Base-by-base conservation (phyloP, 2,113 vertebrate species). In the Poeciliopsis turrubarensis region DNA sequence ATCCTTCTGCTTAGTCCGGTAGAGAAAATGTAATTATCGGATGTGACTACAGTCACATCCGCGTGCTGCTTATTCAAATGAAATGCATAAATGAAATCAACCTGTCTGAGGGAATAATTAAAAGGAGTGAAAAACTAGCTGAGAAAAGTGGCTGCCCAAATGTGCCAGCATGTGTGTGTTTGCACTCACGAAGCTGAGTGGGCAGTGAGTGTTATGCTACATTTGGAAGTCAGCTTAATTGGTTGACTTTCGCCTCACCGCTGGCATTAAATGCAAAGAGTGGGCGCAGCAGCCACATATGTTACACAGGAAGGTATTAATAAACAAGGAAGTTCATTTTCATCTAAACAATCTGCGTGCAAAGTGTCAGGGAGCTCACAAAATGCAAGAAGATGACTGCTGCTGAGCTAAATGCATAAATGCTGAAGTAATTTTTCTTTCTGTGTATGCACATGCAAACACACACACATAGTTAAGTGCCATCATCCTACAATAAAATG, bases 31-130 rank as follows among this genome's bases (percentile, higher is more conserved):
- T 75, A 89, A 87, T 87, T 84, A 84, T 74, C 74, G 60, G 32
- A 37, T 47, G 69, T 62, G 73, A 82, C 78, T 79, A 29, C 37
- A 74, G 75, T 81, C 77, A 72, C 62, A 77, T 62, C 72, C 32
- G 68, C 75, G 75, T 68, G 73, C 29, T 39, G 41, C 67, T 76
- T 60, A 77, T 78, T 86, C 47, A 84, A 87, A 86, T 84, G 61
- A 85, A 86, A 86, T 71, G 62, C 74, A 84, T 84, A 79, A 83
- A 87, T 89, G 73, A 84, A 87, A 82, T 78, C 80, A 80, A 78
- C 69, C 76, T 87, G 80, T 77, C 77, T 75, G 72, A 61, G 60
- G 78, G 31, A 77, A 34, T 79, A 86, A 90, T 88, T 84, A 88
- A 57, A 57, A 57, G n/a, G 22, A 57, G 51, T n/a, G 51, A 9